These are phyloP conservation scores for Cyanistes caeruleus DNA, from an alignment of 2,113 vertebrate species.

Conservation along the genomic window DNA sequence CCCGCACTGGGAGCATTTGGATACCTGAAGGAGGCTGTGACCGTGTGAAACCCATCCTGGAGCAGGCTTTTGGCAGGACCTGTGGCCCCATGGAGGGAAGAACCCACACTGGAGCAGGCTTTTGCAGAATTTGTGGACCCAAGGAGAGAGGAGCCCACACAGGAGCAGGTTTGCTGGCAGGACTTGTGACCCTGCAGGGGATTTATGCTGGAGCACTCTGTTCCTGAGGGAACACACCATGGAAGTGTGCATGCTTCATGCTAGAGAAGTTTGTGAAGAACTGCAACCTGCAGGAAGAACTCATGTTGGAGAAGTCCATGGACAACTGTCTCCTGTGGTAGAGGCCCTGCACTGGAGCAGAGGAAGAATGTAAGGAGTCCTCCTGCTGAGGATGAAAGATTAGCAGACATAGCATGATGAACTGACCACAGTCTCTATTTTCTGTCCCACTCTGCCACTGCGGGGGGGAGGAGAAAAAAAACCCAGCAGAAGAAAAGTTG, in stretches of 20 bases:
- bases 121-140: neutral
- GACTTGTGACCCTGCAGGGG: rapidly evolving
- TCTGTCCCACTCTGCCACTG: rapidly evolving
- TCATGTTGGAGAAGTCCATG: rapidly evolving
- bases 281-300: neutral
- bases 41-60: rapidly evolving
- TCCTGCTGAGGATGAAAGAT: neutral
- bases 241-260: neutral
- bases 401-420: neutral
- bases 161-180: neutral
- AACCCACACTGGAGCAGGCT: neutral
- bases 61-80: neutral
- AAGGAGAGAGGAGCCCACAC: neutral
- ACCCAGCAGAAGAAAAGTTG: neutral
- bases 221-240: neutral
- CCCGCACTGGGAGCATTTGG: rapidly evolving
- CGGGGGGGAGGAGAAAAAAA: neutral
- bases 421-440: neutral
- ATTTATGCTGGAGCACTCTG: neutral
- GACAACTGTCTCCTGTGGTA: neutral
- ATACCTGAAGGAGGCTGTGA: neutral
- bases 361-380: neutral
- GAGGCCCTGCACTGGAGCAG: neutral
- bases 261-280: neutral
- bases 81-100: too few species aligned